These are phyloP conservation scores for Phenganax stokvisi DNA, from an alignment of 92 coral and sea anemone species.

Conservation along the genomic window DNA sequence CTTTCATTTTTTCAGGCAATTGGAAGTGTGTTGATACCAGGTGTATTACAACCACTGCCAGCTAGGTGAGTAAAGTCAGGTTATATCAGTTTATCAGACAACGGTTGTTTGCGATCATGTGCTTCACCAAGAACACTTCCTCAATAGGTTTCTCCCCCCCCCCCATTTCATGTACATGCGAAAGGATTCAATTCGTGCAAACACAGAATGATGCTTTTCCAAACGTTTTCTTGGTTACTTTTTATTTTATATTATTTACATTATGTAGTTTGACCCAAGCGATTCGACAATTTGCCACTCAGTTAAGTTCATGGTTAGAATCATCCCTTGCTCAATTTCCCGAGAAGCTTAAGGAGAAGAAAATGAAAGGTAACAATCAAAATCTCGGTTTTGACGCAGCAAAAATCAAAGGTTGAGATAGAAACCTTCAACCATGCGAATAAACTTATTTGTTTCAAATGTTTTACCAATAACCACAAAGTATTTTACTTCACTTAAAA, in stretches of 20 bases:
- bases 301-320: conserved; percentile 81
- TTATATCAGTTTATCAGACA: neutral
- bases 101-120: no score
- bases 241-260: neutral
- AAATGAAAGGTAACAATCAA: conserved; percentile 61
- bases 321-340: conserved; percentile 91
- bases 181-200: neutral
- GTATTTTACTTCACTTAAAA: no score
- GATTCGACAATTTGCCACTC: conserved; percentile 94
- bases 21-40: conserved; percentile 94
- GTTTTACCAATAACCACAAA: neutral
- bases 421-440: neutral
- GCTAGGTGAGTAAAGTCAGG: conserved; percentile 67
- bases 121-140: no score
- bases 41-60: conserved; percentile 91
- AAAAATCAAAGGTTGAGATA: neutral
- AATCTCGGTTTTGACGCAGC: neutral
- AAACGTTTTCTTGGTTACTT: neutral
- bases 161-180: no score
- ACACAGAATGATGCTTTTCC: neutral
- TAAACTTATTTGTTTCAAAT: neutral
- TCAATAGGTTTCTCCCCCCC: no score
- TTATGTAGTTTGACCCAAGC: conserved; percentile 82
- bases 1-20: conserved; percentile 56
- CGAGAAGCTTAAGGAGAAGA: conserved; percentile 70